Evolutionary conservation across 1,140 invertebrate species (phyloP).

Genomic region (Drosophila nebulosa): DNA sequence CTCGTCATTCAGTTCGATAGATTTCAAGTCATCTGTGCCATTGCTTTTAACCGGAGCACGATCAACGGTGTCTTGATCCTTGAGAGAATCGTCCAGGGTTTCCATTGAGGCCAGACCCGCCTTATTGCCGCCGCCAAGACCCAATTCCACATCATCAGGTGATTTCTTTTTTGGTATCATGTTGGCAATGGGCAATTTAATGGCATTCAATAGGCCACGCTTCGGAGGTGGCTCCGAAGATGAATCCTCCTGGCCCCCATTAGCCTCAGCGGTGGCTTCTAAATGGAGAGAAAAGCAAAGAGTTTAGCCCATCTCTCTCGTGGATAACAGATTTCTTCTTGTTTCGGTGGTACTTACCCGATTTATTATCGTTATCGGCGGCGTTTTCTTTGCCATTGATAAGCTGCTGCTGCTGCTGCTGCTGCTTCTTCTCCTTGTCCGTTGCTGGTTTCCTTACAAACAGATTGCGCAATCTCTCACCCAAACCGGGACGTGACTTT

Average conservation of each 20-base stretch:
- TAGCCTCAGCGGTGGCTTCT: slow-evolving; percentile 82
- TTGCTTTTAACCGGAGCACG: slow-evolving; percentile 82
- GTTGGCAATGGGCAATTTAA: slow-evolving; percentile 85
- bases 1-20: slow-evolving; percentile 82
- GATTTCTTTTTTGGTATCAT: slow-evolving; percentile 83
- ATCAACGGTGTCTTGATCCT: slow-evolving; percentile 80
- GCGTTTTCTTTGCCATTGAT: slow-evolving; percentile 30
- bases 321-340: neutral
- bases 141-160: slow-evolving; percentile 82
- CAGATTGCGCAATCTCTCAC: slow-evolving; percentile 72
- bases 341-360: slow-evolving; percentile 49
- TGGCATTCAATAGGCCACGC: slow-evolving; percentile 84
- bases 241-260: slow-evolving; percentile 68
- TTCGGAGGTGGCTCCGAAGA: slow-evolving; percentile 50
- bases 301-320: no score
- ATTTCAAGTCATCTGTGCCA: slow-evolving; percentile 85
- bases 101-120: slow-evolving; percentile 89
- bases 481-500: slow-evolving; percentile 58
- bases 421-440: slow-evolving; percentile 66
- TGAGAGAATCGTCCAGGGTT: slow-evolving; percentile 85
- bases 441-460: slow-evolving; percentile 69
- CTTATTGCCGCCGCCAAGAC: slow-evolving; percentile 80
- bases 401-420: slow-evolving; percentile 58
- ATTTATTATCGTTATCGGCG: slow-evolving; percentile 70
- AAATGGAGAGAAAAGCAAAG: neutral